Conservation (phyloP, 1,140 invertebrate genomes). For the Manduca sexta region DNA sequence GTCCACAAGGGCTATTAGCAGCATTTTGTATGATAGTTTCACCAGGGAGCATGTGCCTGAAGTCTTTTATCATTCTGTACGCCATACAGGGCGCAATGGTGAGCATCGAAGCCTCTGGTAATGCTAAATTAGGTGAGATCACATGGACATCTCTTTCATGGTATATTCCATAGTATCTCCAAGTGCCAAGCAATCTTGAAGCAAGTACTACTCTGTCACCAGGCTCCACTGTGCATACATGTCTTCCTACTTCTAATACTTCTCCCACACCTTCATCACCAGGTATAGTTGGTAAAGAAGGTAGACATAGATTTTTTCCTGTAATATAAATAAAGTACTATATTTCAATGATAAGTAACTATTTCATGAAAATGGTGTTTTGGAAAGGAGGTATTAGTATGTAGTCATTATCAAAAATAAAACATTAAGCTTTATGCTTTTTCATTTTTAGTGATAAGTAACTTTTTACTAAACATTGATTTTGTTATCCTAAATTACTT, state of each 20-base stretch:
- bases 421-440: no score
- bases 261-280: constrained; percentile 95
- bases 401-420: no score
- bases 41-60: constrained; percentile 83
- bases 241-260: constrained; percentile 80
- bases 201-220: constrained; percentile 90
- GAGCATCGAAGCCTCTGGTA: constrained; percentile 87
- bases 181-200: constrained; percentile 83
- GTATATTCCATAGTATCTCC: constrained; percentile 84
- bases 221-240: constrained; percentile 76
- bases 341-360: not conserved
- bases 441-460: no score
- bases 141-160: constrained; percentile 77
- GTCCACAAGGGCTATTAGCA: constrained; percentile 95
- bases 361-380: no score
- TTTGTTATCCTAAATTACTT: not conserved
- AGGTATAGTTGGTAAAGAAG: constrained; percentile 84
- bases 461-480: no score
- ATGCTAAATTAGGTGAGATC: constrained; percentile 78
- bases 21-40: constrained; percentile 91
- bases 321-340: constrained; percentile 22
- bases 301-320: constrained; percentile 87
- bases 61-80: constrained; percentile 95
- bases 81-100: constrained; percentile 95
- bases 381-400: no score